Base-by-base conservation (phyloP, 2,797 vertebrate genomes). In the Gobionotothen gibberifrons region DNA sequence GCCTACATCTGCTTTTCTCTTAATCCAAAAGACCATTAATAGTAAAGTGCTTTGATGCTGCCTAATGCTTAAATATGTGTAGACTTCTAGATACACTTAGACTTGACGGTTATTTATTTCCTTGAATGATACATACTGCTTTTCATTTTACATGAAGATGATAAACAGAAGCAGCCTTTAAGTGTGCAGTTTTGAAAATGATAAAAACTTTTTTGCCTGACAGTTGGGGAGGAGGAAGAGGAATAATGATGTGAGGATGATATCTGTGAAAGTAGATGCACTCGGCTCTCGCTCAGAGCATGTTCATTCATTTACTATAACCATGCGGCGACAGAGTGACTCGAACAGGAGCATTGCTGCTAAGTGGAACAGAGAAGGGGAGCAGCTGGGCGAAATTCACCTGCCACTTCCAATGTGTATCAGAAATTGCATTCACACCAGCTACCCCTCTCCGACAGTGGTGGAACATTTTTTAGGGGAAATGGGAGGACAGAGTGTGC, bases 371-470 rank as follows among this genome's bases (percentile, higher is more conserved):
- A 90, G 87, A 90, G 86, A 81, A 71, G 77, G 86, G 85, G 85
- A 93, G 89, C 93, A 93, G 92, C 89, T 94, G 92, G 86, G 84
- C 76, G 70, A 92, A 94, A 94, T 94, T 93, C 88, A 91, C 87
- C 93, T 94, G 94, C 93, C 94, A 93, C 85, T 93, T 94, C 86
- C 89, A 93, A 93, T 95, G 90, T 91, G 81, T 84, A 91, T 90
- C 90, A 94, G 88, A 93, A 91, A 93, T 91, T 89, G 88, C 83
- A 74, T 75, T 83, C 88, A 84, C 86, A 91, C 85, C 85, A 58
- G 83, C 81, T 85, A 72, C 78, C 72, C 47, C 54, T 76, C 69
- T 81, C 66, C 44, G 47, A 72, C 70, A 71, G 81, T 75, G 64
- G 60, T 62, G 55, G 46, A 22, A 42, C 52, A 86, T 83, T 78